phyloP scores from a whole-genome alignment of 30 jellyfish, hydroid and myxozoan species.

The Nemopilema nomurai region DNA sequence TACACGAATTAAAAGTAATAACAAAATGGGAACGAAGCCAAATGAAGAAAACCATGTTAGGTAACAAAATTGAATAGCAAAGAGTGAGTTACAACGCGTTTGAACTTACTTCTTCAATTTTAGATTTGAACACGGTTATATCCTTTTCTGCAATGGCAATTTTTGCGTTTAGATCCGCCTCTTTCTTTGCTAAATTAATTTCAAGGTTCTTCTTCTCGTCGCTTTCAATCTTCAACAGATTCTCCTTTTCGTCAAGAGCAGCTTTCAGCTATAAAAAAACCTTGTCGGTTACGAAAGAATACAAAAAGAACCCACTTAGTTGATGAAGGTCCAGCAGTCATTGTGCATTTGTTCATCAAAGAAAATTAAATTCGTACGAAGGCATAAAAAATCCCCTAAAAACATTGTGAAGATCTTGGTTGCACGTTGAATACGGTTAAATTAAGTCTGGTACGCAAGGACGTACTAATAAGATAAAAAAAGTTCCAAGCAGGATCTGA shows the following conservation, averaged over 20 bases:
- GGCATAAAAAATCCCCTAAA: no score
- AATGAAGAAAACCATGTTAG: not conserved
- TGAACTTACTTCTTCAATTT: conserved; percentile 1
- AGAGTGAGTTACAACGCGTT: not conserved
- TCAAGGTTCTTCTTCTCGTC: not conserved
- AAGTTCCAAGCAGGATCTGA: no score
- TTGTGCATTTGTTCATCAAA: no score
- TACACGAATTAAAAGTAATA: no score
- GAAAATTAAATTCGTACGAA: no score
- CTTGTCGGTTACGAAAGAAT: no score
- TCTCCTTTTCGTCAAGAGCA: not conserved
- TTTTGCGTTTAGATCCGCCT: conserved; percentile 2
- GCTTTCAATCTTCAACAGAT: not conserved
- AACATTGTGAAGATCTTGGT: no score
- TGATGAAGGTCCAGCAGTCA: no score
- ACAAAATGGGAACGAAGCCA: not conserved
- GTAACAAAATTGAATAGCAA: not conserved
- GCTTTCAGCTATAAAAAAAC: not conserved
- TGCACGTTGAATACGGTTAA: no score
- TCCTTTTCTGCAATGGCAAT: not conserved
- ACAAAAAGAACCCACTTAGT: no score
- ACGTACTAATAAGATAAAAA: no score
- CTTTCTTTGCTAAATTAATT: not conserved
- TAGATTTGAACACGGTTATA: not conserved
- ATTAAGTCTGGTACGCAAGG: no score